phyloP scores from a whole-genome alignment of 1,140 invertebrate species.

The Acromyrmex heyeri region DNA sequence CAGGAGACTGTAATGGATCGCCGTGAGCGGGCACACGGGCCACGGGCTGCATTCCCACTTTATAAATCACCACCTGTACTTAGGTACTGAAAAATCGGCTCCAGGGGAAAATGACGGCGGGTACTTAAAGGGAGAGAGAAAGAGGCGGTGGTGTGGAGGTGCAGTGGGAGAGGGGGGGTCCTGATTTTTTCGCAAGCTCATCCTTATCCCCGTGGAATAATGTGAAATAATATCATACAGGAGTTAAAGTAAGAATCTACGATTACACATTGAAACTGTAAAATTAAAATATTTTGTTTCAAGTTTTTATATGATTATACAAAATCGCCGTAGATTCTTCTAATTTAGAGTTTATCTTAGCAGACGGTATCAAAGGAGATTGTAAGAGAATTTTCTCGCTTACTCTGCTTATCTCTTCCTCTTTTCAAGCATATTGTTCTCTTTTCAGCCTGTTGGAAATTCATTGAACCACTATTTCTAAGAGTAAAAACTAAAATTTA shows the following conservation, averaged over 20 bases:
- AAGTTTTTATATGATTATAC: neutral
- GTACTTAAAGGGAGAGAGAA: slow-evolving; percentile 27
- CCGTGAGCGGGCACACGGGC: slow-evolving; percentile 66
- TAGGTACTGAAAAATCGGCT: slow-evolving; percentile 73
- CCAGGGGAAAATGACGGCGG: slow-evolving; percentile 55
- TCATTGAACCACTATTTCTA: neutral
- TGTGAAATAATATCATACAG: slow-evolving; percentile 44
- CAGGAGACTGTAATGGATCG: slow-evolving; percentile 75
- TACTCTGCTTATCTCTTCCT: neutral
- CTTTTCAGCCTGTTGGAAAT: neutral
- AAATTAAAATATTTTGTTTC: slow-evolving; percentile 12
- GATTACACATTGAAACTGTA: neutral
- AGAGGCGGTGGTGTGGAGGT: neutral
- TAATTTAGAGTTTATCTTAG: neutral
- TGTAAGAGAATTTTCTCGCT: neutral
- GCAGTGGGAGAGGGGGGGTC: neutral
- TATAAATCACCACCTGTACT: slow-evolving; percentile 76
- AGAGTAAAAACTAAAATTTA: neutral
- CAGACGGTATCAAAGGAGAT: neutral
- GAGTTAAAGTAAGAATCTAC: neutral
- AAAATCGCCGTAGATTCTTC: neutral
- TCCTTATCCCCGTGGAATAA: neutral
- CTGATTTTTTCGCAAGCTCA: slow-evolving; percentile 68
- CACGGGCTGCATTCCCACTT: slow-evolving; percentile 72
- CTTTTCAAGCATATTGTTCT: neutral